Evolutionary conservation across 2,113 vertebrate species (phyloP), one percentile per base, ranked within the genome.

Genomic region (Oxygymnocypris stewartii): DNA sequence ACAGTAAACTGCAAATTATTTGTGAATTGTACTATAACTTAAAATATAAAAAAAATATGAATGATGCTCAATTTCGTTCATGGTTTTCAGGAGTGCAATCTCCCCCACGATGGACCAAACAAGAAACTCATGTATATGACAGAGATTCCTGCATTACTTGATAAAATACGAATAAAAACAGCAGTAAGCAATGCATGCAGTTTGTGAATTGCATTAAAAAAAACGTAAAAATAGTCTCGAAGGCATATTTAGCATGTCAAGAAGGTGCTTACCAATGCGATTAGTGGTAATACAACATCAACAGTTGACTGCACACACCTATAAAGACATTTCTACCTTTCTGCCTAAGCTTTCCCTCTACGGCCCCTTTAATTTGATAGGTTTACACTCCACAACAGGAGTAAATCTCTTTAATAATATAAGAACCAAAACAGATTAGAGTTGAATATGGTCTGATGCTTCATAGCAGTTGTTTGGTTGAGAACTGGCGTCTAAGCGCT

Each of bases 331-430:
- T 40, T 74, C 6, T 49, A 74, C 31, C 28, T 54, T 59, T 84
- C 67, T 73, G 28, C 47, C 49, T 74, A 42, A 57, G 47, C 31
- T 57, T 59, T 74, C 49, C 67, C 51, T 37, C 67, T 37, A 13
- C 4, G 31, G 67, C 69, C 42, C 28, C 25, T 83, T 84, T 74
- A 84, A 74, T 84, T 59, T 42, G 28, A 84, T 84, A 25, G 82
- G 82, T 84, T 75, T 84, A 84, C 47, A 74, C 31, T 51, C 37
- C 49, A 74, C 82, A 84, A 84, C 49, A 42, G 81, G 18, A 49
- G 49, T 57, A 84, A 84, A 84, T 84, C 82, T 42, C 67, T 84
- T 84, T 84, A 84, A 74, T 84, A 74, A 84, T 74, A 84, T 84
- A 84, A 84, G 49, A 74, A 84, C 25, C 82, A 84, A 54, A 84